phyloP scores from a whole-genome alignment of 2,113 vertebrate species.

The Anguilla rostrata region DNA sequence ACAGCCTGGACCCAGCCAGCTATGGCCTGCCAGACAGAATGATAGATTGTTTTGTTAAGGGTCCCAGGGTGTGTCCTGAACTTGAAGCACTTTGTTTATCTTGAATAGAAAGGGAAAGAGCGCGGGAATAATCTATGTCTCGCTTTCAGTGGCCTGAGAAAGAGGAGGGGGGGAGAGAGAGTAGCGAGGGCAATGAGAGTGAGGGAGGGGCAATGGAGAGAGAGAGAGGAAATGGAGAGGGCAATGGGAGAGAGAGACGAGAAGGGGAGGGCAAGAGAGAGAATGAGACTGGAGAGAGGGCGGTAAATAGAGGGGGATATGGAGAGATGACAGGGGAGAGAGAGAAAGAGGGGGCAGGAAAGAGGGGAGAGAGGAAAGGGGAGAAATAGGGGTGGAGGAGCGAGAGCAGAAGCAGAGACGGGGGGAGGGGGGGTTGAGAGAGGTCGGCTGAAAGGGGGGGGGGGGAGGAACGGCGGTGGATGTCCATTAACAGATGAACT shows the following conservation, averaged over 20 bases:
- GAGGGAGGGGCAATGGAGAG: too few relatives aligned
- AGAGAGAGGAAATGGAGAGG: too few relatives aligned
- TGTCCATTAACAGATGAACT: constrained; percentile 99
- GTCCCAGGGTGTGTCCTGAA: constrained; percentile 99
- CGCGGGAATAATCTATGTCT: constrained; percentile 83
- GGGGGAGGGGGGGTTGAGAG: constrained; percentile 9
- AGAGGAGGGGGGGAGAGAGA: constrained; percentile 71
- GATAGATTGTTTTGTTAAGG: constrained; percentile 94
- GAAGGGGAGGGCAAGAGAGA: too few relatives aligned
- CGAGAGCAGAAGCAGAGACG: background rate
- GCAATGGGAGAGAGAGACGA: too few relatives aligned
- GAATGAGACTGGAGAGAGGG: constrained; percentile 24
- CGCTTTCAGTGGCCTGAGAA: constrained; percentile 77
- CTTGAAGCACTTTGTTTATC: constrained; percentile 99
- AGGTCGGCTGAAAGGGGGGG: constrained; percentile 43
- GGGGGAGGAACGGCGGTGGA: constrained; percentile 69
- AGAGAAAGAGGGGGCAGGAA: constrained; percentile 43
- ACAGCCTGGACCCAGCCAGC: constrained; percentile 72
- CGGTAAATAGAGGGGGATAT: constrained; percentile 15
- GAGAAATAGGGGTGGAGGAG: constrained; percentile 38
- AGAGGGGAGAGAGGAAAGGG: constrained; percentile 19
- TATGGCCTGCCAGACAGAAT: constrained; percentile 82
- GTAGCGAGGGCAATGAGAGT: too few relatives aligned
- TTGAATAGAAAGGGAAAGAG: constrained; percentile 91
- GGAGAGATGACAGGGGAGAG: constrained; percentile 39